A percentile compares a stretch with the other conserved stretches of the same genome.
These are phyloP conservation scores for Trididemnum nubilum DNA, from an alignment of 23 tunicate genomes.

Conservation along the genomic window DNA sequence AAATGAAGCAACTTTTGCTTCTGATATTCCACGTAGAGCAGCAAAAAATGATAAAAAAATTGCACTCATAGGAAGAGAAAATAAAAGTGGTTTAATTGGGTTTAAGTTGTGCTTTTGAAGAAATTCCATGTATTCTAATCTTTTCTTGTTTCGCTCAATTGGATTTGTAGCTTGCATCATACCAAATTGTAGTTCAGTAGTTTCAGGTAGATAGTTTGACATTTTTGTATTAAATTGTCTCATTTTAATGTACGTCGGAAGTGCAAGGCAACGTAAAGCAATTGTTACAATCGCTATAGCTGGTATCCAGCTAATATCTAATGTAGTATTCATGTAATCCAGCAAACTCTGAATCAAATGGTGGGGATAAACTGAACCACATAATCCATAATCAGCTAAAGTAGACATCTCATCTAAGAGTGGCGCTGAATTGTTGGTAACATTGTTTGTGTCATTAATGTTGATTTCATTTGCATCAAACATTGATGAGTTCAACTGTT, in stretches of 20 bases:
- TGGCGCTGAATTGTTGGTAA: too few relatives aligned
- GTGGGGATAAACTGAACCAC: slow-evolving; percentile 66
- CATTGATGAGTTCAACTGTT: too few relatives aligned
- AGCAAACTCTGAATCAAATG: slow-evolving; percentile 63
- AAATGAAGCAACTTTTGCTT: slow-evolving; percentile 57
- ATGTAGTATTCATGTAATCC: slow-evolving; percentile 37
- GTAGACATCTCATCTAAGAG: too few relatives aligned
- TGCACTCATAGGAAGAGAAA: slow-evolving; percentile 54
- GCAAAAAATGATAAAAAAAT: slow-evolving; percentile 77
- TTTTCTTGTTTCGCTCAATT: slow-evolving; percentile 15
- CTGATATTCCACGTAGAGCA: slow-evolving; percentile 58
- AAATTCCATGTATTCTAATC: slow-evolving; percentile 51
- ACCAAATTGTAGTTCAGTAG: slow-evolving; percentile 7
- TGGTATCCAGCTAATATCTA: slow-evolving; percentile 81
- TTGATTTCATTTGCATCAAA: too few relatives aligned
- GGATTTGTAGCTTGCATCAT: neutral
- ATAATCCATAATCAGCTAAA: slow-evolving; percentile 43
- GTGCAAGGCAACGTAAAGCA: slow-evolving; percentile 37
- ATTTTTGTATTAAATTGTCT: slow-evolving; percentile 43
- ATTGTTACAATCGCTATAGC: slow-evolving; percentile 64
- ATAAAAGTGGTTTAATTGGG: slow-evolving; percentile 55
- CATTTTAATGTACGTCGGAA: slow-evolving; percentile 68
- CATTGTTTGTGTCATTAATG: too few relatives aligned
- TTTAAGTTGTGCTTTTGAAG: slow-evolving; percentile 47
- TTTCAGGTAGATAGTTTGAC: slow-evolving; percentile 60